Conservation (phyloP, 2,888 invertebrate genomes). For the Lathronympha strigana region DNA sequence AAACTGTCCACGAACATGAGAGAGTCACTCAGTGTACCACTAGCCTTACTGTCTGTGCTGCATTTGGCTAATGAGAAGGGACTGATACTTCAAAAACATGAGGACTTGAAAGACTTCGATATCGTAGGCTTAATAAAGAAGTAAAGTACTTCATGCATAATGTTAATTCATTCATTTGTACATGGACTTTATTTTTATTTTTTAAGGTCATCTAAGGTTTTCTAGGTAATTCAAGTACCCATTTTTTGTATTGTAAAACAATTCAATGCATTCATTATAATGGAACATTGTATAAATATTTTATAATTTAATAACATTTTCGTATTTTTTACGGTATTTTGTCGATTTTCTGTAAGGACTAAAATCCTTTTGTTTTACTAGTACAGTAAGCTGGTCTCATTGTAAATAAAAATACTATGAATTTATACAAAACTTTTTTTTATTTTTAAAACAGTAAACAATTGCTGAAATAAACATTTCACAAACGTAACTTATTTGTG, state of each 20-base stretch:
- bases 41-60: conserved; percentile 91
- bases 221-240: conserved; percentile 34
- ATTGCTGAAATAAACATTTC: conserved; percentile 49
- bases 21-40: conserved; percentile 89
- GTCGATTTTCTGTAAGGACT: conserved; percentile 41
- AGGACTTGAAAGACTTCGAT: conserved; percentile 81
- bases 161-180: neutral
- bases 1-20: conserved; percentile 85
- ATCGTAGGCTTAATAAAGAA: conserved; percentile 71
- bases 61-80: conserved; percentile 94
- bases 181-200: conserved; percentile 15
- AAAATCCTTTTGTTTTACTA: conserved; percentile 39
- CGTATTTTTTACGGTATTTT: conserved; percentile 52
- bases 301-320: conserved; percentile 55
- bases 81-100: conserved; percentile 80
- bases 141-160: conserved; percentile 15
- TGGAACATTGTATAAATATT: conserved; percentile 47
- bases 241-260: conserved; percentile 39
- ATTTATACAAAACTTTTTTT: conserved; percentile 56
- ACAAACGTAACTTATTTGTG: conserved; percentile 51
- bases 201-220: conserved; percentile 8
- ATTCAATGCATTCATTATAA: conserved; percentile 19
- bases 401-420: conserved; percentile 43
- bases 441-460: conserved; percentile 49
- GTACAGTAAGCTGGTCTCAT: conserved; percentile 37